Percentiles rank a stretch among this genome's conserved stretches.
phyloP scores from a whole-genome alignment of 92 coral and sea anemone species.

The Meandrina meandrites region DNA sequence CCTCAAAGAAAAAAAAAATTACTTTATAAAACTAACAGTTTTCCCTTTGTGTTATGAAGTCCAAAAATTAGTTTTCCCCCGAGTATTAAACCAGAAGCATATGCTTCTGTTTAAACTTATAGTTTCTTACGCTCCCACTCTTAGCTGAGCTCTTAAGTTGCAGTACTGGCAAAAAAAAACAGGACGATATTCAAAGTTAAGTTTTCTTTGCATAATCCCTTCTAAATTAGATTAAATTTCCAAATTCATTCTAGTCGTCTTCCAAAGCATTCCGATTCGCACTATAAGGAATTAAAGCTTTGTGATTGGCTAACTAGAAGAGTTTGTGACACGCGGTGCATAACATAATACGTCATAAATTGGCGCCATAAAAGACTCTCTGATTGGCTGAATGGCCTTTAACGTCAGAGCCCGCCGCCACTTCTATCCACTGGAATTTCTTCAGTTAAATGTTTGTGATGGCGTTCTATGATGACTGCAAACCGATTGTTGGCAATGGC shows the following conservation, averaged over 20 bases:
- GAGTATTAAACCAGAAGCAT: no score
- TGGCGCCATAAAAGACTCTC: background rate
- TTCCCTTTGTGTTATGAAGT: no score
- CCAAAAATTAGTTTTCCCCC: no score
- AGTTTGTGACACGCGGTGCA: background rate
- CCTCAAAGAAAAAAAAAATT: no score
- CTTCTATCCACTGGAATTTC: conserved; percentile 79
- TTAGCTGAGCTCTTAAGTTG: background rate
- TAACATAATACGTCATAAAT: background rate
- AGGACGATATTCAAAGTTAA: background rate
- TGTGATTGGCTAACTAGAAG: background rate
- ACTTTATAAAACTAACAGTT: no score
- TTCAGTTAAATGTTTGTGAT: conserved; percentile 70
- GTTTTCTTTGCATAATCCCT: background rate
- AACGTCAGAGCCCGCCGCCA: conserved; percentile 71
- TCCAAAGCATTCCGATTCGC: no score
- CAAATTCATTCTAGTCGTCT: background rate
- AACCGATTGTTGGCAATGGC: conserved; percentile 89
- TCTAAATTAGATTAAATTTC: background rate
- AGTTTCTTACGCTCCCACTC: background rate
- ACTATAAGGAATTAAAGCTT: background rate
- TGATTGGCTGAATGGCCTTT: background rate
- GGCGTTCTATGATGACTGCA: conserved; percentile 85
- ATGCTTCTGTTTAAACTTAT: no score
- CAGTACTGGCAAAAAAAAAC: background rate